Percentiles rank a stretch among this genome's conserved stretches.
phyloP scores from a whole-genome alignment of 2,113 vertebrate genomes.

The Petrocephalus microphthalmus region DNA sequence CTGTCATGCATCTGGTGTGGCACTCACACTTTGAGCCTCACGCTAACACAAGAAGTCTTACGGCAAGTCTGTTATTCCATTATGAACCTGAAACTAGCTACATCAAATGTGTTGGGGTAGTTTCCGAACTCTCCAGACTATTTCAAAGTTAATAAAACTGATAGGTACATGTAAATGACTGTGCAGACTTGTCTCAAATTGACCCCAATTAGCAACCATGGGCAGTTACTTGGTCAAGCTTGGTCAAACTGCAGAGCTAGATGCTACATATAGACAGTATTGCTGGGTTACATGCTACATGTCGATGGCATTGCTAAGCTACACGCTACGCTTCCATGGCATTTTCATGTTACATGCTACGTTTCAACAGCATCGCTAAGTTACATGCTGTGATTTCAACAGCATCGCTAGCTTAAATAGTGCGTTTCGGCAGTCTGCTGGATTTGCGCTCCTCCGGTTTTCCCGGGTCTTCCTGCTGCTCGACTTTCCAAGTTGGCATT shows the following conservation, averaged over 20 bases:
- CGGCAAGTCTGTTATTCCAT: no score
- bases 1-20: no score
- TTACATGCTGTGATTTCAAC: not conserved
- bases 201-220: not conserved
- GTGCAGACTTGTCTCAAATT: no score
- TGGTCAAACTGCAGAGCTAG: not conserved
- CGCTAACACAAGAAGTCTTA: no score
- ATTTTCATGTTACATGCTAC: no score
- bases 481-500: not conserved
- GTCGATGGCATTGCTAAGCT: not conserved
- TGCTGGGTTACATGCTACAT: not conserved
- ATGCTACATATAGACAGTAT: not conserved
- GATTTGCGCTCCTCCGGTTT: not conserved
- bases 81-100: no score
- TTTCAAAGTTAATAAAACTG: no score
- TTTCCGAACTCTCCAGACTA: no score
- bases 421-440: not conserved
- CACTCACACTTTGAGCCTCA: no score
- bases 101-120: no score
- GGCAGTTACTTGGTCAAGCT: not conserved
- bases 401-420: no score
- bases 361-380: not conserved
- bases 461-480: not conserved
- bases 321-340: not conserved
- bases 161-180: no score